Conservation (phyloP, 2,888 invertebrate genomes). For the Epinotia nisella region DNA sequence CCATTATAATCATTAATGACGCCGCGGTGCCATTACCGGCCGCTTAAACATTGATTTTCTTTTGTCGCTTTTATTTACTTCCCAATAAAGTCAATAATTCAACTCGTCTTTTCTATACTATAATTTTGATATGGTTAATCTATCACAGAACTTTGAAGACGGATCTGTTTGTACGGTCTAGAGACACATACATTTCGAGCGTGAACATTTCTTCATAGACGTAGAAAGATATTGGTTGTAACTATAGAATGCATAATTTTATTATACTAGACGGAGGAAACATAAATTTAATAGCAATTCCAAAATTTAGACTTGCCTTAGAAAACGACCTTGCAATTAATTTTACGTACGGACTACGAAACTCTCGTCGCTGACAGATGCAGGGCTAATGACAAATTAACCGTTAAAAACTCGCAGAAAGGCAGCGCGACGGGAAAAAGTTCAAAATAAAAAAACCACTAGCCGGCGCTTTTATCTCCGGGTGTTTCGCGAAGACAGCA, state of each 20-base stretch:
- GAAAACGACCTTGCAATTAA: constrained; percentile 36
- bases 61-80: constrained; percentile 45
- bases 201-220: neutral
- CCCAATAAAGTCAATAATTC: constrained; percentile 54
- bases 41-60: constrained; percentile 63
- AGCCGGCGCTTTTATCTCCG: constrained; percentile 64
- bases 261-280: neutral
- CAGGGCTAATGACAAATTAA: constrained; percentile 79
- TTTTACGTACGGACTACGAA: constrained; percentile 56
- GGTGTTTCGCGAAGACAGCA: constrained; percentile 67
- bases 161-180: neutral
- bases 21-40: constrained; percentile 60
- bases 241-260: neutral
- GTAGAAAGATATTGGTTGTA: neutral
- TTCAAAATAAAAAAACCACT: constrained; percentile 63
- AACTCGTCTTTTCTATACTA: constrained; percentile 34
- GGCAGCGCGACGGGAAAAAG: constrained; percentile 64
- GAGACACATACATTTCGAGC: neutral
- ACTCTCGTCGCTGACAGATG: constrained; percentile 70
- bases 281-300: neutral
- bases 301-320: constrained; percentile 14
- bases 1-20: constrained; percentile 78
- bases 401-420: constrained; percentile 73
- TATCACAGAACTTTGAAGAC: neutral
- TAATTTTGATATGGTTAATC: neutral